phyloP scores from a whole-genome alignment of 1,140 invertebrate genomes.

The Phocides pigmalion region DNA sequence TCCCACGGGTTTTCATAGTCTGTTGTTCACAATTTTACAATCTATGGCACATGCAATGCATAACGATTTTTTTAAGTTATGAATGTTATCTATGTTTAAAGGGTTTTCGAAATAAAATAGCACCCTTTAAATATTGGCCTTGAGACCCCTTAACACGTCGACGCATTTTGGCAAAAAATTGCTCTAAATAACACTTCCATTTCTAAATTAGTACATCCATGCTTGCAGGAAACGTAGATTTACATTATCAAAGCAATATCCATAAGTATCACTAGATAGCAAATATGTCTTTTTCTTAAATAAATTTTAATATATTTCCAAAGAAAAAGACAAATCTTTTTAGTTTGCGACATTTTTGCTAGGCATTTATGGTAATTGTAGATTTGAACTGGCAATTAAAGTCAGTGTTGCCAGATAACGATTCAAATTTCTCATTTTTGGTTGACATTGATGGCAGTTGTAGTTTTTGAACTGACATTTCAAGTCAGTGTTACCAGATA shows the following conservation, averaged over 20 bases:
- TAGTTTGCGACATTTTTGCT: background rate
- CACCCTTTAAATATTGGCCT: background rate
- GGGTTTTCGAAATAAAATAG: background rate
- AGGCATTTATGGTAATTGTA: background rate
- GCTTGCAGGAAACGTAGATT: constrained; percentile 26
- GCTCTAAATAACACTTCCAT: constrained; percentile 24
- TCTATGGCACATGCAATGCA: constrained; percentile 5
- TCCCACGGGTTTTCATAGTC: constrained; percentile 20
- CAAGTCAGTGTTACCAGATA: too few species aligned
- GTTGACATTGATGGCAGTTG: background rate
- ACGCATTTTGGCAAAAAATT: constrained; percentile 7
- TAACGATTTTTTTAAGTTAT: constrained; percentile 3
- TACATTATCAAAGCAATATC: constrained; percentile 10
- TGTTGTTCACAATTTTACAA: constrained; percentile 3
- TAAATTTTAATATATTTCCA: background rate
- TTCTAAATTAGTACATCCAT: constrained; percentile 28
- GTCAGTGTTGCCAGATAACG: too few species aligned
- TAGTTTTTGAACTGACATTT: too few species aligned
- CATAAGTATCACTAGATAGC: constrained; percentile 11
- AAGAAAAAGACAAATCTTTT: constrained; percentile 13
- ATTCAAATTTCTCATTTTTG: too few species aligned
- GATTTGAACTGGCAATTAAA: too few species aligned
- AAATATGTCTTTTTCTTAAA: constrained; percentile 21
- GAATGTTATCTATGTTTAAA: background rate
- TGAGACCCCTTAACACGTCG: constrained; percentile 5